A percentile compares a stretch with the other conserved stretches of the same genome.
These are phyloP conservation scores for Centropus unirufus DNA, from an alignment of 2,113 vertebrate genomes.

Conservation along the genomic window DNA sequence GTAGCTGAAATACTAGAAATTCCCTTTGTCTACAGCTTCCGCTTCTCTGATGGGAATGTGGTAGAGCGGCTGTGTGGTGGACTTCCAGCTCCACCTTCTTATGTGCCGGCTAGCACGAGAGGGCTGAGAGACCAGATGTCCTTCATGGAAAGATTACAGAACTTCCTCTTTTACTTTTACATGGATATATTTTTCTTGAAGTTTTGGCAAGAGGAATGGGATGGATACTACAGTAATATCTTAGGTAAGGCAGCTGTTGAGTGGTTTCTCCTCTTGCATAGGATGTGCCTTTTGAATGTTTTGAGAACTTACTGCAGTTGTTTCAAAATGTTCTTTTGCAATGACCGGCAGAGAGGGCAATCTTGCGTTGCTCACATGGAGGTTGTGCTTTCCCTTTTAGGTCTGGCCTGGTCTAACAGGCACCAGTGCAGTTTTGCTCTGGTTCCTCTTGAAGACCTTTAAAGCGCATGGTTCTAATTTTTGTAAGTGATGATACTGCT, in stretches of 20 bases:
- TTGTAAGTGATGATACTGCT: not conserved
- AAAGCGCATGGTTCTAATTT: not conserved
- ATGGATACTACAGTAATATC: constrained; percentile 66
- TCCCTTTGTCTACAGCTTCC: constrained; percentile 67
- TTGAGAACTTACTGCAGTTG: not conserved
- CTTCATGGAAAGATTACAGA: constrained; percentile 67
- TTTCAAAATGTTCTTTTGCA: not conserved
- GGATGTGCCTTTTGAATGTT: not conserved
- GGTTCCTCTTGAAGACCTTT: not conserved
- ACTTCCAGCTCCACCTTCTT: constrained; percentile 69
- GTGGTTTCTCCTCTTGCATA: not conserved
- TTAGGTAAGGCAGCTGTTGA: constrained; percentile 40
- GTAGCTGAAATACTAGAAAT: constrained; percentile 69
- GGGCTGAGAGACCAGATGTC: constrained; percentile 69
- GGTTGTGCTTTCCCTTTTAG: not conserved
- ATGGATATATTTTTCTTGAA: constrained; percentile 16
- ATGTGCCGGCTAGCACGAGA: constrained; percentile 58
- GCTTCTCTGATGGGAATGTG: constrained; percentile 44
- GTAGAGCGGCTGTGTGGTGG: constrained; percentile 56
- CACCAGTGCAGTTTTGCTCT: not conserved
- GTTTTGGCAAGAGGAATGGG: constrained; percentile 8
- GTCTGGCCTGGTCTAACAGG: not conserved
- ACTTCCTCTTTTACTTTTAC: constrained; percentile 62
- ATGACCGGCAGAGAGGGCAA: not conserved
- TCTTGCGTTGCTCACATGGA: not conserved